phyloP scores from a whole-genome alignment of 1,140 invertebrate genomes.

The Pseudachorutes palmiensis region DNA sequence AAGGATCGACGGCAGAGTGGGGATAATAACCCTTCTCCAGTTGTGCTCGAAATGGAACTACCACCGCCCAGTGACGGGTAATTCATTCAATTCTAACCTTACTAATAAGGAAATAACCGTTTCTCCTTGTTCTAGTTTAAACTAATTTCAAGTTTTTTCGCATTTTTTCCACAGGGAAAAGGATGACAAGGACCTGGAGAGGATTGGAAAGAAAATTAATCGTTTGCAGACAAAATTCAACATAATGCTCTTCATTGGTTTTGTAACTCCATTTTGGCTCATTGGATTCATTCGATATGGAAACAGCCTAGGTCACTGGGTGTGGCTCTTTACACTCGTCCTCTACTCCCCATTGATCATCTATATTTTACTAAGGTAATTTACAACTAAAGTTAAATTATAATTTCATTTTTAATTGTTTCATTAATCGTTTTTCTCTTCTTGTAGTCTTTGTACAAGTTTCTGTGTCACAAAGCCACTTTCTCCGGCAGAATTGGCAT shows the following conservation, averaged over 20 bases:
- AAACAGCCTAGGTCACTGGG: background rate
- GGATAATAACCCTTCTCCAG: conserved; percentile 6
- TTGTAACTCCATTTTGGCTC: conserved; percentile 3
- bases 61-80: conserved; percentile 3
- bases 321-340: background rate
- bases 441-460: background rate
- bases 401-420: background rate
- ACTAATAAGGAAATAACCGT: background rate
- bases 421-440: background rate
- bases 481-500: background rate
- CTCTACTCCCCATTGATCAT: background rate
- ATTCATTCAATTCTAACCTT: background rate
- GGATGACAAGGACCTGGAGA: background rate
- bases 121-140: background rate
- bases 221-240: conserved; percentile 3
- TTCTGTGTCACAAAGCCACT: background rate
- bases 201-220: background rate
- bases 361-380: background rate
- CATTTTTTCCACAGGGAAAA: background rate
- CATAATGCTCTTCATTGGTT: conserved; percentile 3
- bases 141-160: background rate
- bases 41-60: background rate
- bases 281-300: conserved; percentile 1
- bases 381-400: background rate
- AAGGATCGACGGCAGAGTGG: background rate